Evolutionary conservation across 2,888 invertebrate genomes (phyloP), one percentile per base, ranked within the genome.

Genomic region (Mimachlamys varia): DNA sequence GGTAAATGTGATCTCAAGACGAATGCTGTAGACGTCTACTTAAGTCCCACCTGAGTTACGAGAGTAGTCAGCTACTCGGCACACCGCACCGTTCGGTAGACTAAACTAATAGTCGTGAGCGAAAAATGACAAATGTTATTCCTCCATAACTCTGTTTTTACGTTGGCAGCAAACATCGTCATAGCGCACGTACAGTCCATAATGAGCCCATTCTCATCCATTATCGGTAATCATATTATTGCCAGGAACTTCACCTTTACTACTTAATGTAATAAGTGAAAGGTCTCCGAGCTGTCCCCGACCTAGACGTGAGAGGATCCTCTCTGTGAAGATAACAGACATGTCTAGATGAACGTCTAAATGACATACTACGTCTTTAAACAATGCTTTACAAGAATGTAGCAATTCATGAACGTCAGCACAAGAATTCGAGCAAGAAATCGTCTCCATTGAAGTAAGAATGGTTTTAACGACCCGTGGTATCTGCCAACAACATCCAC

Each of bases 91-190:
- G 33, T 33, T 10, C 19, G 76, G 7, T 10, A 76, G 76, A 76
- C 27, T 27, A 76, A 33, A 22, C 10, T 33, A 76, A 76, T 76
- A 27, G 76, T 33, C 33, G 33, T 76, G 33, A 33, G 76, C 33
- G 13, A 76, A 10, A 27, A 76, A 76, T 33, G 27, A 76, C 33
- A 76, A 13, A 76, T 76, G 76, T 76, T 76, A 7, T 76, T 33
- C 33, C 22, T 13, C 12, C 22, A 27, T 12, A 76, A 76, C 2
- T 44, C 44, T 44, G 76, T 76, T 76, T 76, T 76, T 76, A 27
- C 33, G 27, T 76, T 62, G 62, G n/a, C 62, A 76, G 76, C 76
- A 76, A 76, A 76, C 76, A 76, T 76, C 76, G 33, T 76, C 27
- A 76, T 76, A 12, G 33, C 15, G 76, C 76, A 76, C 76, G 76